Evolutionary conservation across 2,797 vertebrate species (phyloP).

Genomic region (Choloepus didactylus): DNA sequence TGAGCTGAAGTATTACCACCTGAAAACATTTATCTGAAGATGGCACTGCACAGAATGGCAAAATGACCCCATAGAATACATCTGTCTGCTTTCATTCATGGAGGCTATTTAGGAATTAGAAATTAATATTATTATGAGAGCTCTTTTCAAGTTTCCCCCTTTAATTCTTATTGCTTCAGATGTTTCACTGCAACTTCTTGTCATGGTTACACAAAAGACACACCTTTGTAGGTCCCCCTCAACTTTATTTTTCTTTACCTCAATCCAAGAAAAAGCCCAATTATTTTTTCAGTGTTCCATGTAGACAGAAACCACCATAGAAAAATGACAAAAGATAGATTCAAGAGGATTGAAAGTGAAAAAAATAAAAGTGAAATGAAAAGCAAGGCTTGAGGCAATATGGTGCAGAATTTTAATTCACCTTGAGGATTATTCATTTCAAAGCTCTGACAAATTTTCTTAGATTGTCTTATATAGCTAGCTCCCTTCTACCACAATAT

Average conservation of each 20-base stretch:
- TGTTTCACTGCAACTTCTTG: background rate
- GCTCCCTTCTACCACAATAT: background rate
- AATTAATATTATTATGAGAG: background rate
- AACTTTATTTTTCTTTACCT: background rate
- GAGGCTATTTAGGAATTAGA: background rate
- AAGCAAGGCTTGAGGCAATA: background rate
- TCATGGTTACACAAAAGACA: background rate
- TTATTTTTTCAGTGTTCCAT: slow-evolving; percentile 12
- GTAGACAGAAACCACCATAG: slow-evolving; percentile 37
- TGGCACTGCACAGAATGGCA: background rate
- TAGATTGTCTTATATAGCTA: background rate
- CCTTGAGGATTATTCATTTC: slow-evolving; percentile 25
- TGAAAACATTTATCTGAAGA: slow-evolving; percentile 74
- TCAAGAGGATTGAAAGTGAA: background rate
- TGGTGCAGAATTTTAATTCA: slow-evolving; percentile 31
- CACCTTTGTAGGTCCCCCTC: background rate
- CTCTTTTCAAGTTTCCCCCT: background rate
- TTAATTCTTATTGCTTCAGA: background rate
- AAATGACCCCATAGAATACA: background rate
- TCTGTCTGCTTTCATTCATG: background rate
- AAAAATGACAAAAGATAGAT: slow-evolving; percentile 5
- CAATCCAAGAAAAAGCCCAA: background rate
- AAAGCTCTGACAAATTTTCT: slow-evolving; percentile 49
- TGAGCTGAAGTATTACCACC: slow-evolving; percentile 10
- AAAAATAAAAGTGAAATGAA: background rate